phyloP scores from a whole-genome alignment of 1,140 invertebrate species.

The Drosophila grimshawi region DNA sequence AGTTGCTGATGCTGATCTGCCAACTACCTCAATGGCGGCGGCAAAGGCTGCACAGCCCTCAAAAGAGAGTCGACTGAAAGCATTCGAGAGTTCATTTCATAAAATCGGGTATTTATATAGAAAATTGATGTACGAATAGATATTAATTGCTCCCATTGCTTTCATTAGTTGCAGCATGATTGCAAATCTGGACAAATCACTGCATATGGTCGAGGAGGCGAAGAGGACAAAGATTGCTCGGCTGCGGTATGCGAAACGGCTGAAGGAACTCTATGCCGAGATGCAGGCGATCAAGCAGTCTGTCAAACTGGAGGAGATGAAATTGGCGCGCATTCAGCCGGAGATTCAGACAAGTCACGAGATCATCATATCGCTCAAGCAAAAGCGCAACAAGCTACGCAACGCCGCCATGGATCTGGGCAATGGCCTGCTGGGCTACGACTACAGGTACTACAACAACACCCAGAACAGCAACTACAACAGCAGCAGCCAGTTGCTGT shows the following conservation, averaged over 20 bases:
- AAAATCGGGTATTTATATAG: constrained; percentile 69
- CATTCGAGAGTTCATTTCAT: constrained; percentile 69
- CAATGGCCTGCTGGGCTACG: constrained; percentile 63
- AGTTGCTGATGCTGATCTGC: constrained; percentile 1
- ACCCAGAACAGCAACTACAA: constrained; percentile 49
- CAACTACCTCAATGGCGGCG: constrained; percentile 7
- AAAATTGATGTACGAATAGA: background rate
- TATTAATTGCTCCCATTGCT: background rate
- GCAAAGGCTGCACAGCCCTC: constrained; percentile 15
- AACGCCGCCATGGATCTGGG: constrained; percentile 71
- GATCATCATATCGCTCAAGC: constrained; percentile 71
- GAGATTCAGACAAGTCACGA: constrained; percentile 73
- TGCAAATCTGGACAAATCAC: constrained; percentile 66
- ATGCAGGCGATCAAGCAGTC: constrained; percentile 62
- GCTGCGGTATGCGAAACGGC: constrained; percentile 55
- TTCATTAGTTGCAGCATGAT: constrained; percentile 63
- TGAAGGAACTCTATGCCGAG: constrained; percentile 67
- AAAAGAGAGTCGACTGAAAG: constrained; percentile 58
- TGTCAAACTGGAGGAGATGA: constrained; percentile 64
- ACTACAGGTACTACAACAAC: constrained; percentile 77
- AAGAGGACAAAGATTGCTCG: constrained; percentile 64
- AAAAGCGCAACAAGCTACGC: constrained; percentile 69
- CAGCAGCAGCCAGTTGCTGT: constrained; percentile 49
- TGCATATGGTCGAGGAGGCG: constrained; percentile 68
- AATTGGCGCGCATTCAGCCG: constrained; percentile 68